Base-by-base conservation (phyloP, 30 jellyfish, hydroid and myxozoan genomes). In the Euphysa ruthae region DNA sequence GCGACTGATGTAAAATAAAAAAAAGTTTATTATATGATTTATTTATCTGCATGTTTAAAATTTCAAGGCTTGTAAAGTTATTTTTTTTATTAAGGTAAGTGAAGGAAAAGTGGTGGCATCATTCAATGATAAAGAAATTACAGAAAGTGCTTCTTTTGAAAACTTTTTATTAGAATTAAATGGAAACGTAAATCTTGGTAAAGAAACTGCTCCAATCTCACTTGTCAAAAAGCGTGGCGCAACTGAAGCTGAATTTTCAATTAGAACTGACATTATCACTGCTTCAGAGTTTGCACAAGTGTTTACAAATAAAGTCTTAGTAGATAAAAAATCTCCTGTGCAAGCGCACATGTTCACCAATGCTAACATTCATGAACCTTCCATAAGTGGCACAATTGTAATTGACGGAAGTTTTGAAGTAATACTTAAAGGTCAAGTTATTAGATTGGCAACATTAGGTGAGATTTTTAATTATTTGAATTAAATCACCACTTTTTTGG, bases 371-470 rank as follows among this genome's bases (percentile, higher is more conserved):
- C 73, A 71, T 14, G 66, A 69, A 22, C 91, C 93, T 32, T 50
- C 46, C 23, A 35, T 84, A 18, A 58, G 71, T 1, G 95, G 95
- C 14, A 5, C 55, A 12, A 62, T 70, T 31, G 86, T 43, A 4
- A 69, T 46, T 0, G 91, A 84, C 52, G 95, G 95, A 15, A 32
- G 74, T 14, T 84, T 63, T 33, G 95, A 84, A 70, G 49, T 84
- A 14, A 84, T 77, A 51, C 14, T 84, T 35, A 32, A 49, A 16
- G 95, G 95, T 0, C 52, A 30, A 35, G 63, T 56, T 49, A 49
- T 58, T 26, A 73, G 70, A 1, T 26, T 61, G 31, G 50, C 29
- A 32, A 77, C 55, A 1, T 35, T 73, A 55, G n/a, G n/a, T n/a
- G n/a, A n/a, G n/a, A n/a, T n/a, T n/a, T n/a, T n/a, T n/a, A n/a